phyloP scores from a whole-genome alignment of 1,140 invertebrate species.

The Tetragonula clypearis region DNA sequence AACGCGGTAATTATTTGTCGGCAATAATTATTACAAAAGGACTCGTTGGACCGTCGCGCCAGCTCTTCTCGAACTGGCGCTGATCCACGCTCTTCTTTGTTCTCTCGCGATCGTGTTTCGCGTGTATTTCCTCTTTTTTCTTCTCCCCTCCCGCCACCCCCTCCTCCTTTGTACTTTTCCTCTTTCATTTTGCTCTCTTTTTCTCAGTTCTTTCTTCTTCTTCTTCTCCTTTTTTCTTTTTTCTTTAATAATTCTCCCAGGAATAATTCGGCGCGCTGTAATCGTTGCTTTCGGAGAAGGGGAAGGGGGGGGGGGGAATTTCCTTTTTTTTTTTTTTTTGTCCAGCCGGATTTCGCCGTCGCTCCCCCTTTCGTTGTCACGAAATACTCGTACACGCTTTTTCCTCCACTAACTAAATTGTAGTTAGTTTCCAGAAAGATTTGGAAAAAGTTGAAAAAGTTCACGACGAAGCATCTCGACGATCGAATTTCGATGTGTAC shows the following conservation, averaged over 20 bases:
- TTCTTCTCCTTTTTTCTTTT: background rate
- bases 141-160: too few relatives aligned
- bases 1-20: constrained; percentile 51
- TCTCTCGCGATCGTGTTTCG: constrained; percentile 3
- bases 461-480: background rate
- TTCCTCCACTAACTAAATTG: background rate
- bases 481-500: constrained; percentile 17
- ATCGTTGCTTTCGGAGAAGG: background rate
- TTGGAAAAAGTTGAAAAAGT: background rate
- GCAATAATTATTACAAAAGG: constrained; percentile 58
- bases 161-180: background rate
- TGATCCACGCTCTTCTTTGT: constrained; percentile 27
- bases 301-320: background rate
- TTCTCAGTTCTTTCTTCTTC: too few relatives aligned
- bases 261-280: background rate
- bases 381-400: background rate
- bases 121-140: background rate
- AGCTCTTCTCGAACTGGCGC: background rate
- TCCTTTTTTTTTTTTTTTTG: background rate
- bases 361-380: constrained; percentile 3
- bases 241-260: background rate
- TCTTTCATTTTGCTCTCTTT: background rate
- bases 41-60: constrained; percentile 44
- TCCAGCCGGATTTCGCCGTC: background rate
- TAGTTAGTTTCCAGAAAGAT: too few relatives aligned